Base-by-base conservation (phyloP, 2,888 invertebrate species). In the Luperina nickerlii region DNA sequence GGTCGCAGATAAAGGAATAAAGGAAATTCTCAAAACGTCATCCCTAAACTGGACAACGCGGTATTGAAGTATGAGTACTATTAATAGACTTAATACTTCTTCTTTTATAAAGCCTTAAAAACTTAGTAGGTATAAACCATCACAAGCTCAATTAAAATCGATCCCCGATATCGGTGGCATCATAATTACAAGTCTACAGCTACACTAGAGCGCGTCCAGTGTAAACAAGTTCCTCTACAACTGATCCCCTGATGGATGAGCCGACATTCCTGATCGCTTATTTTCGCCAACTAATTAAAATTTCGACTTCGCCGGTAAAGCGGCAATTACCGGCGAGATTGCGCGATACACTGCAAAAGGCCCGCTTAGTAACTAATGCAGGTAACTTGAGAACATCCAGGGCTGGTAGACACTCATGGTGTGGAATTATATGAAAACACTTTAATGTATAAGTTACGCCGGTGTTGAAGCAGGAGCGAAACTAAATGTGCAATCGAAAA, bases 231-330 rank as follows among this genome's bases (percentile, higher is more conserved):
- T 90, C 57, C 62, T 65, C 62, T 74, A 57, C 57, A 62, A 71
- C 74, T 77, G 84, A 76, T 82, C 82, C 42, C n/a, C 20, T 89
- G 90, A 90, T 90, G 87, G 86, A 91, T 89, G 90, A 86, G 78
- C 68, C 67, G 38, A 63, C 76, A 70, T 73, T 71, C 69, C 57
- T 13, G 72, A 73, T 80, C 75, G 79, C 77, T 81, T 84, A 87
- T 89, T 89, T 86, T 90, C 83, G 84, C 90, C 85, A 90, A 91
- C 90, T 93, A 93, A 93, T 93, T 93, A 93, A 92, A 93, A 92
- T 93, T 93, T 92, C 90, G 91, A 91, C 88, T 90, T 89, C 78
- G 79, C 75, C 74, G 86, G 88, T 91, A 90, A 92, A 92, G 88
- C 91, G 88, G 90, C 91, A 90, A 90, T 93, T 93, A 92, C 90